A percentile compares a stretch with the other conserved stretches of the same genome.
Conservation (phyloP, 2,797 vertebrate genomes). For the Tadarida brasiliensis region DNA sequence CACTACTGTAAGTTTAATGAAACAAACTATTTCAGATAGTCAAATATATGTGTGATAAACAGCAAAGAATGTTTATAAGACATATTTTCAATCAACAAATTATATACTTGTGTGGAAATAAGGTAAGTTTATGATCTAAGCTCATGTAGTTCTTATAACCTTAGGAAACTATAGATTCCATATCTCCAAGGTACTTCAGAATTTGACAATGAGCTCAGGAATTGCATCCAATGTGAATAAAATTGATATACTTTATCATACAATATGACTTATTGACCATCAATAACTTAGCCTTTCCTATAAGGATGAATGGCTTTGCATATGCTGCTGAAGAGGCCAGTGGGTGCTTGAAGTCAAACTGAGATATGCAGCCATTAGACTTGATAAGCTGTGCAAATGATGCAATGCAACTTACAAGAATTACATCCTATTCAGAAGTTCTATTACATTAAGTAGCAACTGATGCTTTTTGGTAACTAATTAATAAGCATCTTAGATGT, state of each 20-base stretch:
- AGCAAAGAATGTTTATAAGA: constrained; percentile 50
- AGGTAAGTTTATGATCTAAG: background rate
- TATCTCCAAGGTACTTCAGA: background rate
- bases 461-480: background rate
- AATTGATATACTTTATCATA: constrained; percentile 14
- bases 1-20: constrained; percentile 56
- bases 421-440: background rate
- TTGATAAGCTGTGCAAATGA: background rate
- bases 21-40: constrained; percentile 48
- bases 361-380: background rate
- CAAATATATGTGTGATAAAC: constrained; percentile 29
- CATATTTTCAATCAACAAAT: constrained; percentile 28
- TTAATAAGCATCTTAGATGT: background rate
- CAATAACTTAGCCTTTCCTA: background rate
- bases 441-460: background rate
- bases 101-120: background rate
- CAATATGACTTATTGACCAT: background rate
- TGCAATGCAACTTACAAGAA: background rate
- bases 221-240: background rate
- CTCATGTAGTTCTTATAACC: background rate
- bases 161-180: background rate
- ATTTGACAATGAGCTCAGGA: background rate
- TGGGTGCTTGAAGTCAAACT: background rate
- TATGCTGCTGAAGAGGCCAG: background rate
- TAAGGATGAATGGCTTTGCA: background rate